Conservation (phyloP, 2,888 invertebrate genomes). For the Acholoe squamosa region DNA sequence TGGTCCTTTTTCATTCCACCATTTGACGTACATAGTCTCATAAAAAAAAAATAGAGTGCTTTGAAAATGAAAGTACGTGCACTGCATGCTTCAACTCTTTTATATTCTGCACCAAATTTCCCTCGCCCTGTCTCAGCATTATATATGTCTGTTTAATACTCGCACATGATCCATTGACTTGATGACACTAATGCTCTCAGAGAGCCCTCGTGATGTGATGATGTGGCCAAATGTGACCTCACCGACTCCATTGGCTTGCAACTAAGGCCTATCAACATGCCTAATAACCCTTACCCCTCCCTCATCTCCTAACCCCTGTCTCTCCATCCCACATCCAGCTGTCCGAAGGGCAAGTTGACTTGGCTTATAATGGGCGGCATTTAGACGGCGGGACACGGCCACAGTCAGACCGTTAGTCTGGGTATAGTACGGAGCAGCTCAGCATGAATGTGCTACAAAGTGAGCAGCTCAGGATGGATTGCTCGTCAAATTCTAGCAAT, state of each 20-base stretch:
- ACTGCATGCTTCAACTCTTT: too few species aligned
- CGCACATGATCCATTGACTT: not conserved
- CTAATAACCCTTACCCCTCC: conserved; percentile 11
- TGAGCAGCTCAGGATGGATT: not conserved
- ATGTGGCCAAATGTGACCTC: not conserved
- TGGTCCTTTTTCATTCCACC: too few species aligned
- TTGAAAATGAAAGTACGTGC: too few species aligned
- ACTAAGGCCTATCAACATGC: conserved; percentile 30
- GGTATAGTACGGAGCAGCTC: not conserved
- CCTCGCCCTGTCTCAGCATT: not conserved
- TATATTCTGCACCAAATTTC: not conserved
- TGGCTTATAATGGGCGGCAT: conserved; percentile 19
- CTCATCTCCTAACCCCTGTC: not conserved
- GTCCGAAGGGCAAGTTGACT: too few species aligned
- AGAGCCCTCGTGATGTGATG: not conserved
- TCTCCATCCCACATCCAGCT: too few species aligned
- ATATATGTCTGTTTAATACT: too few species aligned
- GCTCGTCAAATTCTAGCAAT: too few species aligned
- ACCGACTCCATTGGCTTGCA: not conserved
- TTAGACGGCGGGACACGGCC: conserved; percentile 10
- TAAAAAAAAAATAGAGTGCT: too few species aligned
- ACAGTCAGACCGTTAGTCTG: not conserved
- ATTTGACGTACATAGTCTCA: too few species aligned
- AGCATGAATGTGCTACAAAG: not conserved
- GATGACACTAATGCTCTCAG: not conserved